Conservation (phyloP, 1,140 invertebrate species). For the Drosophila hydei region DNA sequence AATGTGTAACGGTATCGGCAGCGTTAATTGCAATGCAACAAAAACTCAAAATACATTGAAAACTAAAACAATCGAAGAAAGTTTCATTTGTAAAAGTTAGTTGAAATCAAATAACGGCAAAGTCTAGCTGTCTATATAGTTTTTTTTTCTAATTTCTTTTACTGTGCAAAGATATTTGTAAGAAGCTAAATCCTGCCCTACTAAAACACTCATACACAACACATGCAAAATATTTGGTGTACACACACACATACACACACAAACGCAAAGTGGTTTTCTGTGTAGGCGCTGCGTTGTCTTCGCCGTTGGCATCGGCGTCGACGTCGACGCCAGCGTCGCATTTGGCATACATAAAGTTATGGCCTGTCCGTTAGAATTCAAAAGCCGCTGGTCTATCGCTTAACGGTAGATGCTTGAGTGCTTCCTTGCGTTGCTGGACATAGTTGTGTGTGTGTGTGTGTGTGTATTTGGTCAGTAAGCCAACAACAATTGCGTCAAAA, state of each 20-base stretch:
- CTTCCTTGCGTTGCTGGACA: too few relatives aligned
- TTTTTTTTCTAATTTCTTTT: neutral
- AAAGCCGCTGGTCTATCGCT: conserved; percentile 5
- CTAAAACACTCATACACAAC: conserved; percentile 32
- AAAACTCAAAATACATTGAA: conserved; percentile 14
- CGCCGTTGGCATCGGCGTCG: conserved; percentile 6
- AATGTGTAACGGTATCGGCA: conserved; percentile 42
- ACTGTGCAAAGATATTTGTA: conserved; percentile 19
- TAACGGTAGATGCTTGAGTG: conserved; percentile 20
- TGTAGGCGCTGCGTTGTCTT: conserved; percentile 13
- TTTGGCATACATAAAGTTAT: conserved; percentile 48
- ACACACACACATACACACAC: conserved; percentile 25
- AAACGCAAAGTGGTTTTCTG: conserved; percentile 15
- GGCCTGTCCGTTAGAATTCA: conserved; percentile 17
- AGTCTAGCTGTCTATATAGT: too few relatives aligned
- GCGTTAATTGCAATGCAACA: conserved; percentile 21
- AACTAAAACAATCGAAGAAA: neutral
- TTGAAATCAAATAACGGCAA: conserved; percentile 19
- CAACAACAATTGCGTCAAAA: conserved; percentile 45
- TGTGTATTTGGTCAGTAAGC: conserved; percentile 58
- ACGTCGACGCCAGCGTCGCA: conserved; percentile 15
- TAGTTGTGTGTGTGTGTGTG: too few relatives aligned
- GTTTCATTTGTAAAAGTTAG: neutral
- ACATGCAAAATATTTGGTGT: neutral
- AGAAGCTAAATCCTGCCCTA: conserved; percentile 34